Evolutionary conservation across 2,888 invertebrate genomes (phyloP).

Genomic region (Tenthredo distinguenda): DNA sequence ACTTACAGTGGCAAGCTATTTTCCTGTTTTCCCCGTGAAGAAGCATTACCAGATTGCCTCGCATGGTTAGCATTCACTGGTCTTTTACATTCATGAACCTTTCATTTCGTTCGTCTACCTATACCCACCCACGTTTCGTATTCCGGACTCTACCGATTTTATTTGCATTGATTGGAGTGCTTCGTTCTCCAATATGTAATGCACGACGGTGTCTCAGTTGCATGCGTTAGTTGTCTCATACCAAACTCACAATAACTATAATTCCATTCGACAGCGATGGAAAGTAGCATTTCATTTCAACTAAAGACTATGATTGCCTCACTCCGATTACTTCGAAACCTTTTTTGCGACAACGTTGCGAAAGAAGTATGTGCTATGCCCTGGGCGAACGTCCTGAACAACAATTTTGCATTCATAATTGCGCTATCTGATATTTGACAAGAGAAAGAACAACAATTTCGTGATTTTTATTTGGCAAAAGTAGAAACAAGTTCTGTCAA

Average conservation of each 20-base stretch:
- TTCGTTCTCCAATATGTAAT: slow-evolving; percentile 61
- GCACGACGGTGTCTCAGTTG: slow-evolving; percentile 47
- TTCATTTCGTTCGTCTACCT: slow-evolving; percentile 77
- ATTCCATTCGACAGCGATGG: slow-evolving; percentile 39
- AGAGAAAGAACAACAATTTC: background rate
- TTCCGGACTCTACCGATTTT: slow-evolving; percentile 73
- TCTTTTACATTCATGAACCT: slow-evolving; percentile 77
- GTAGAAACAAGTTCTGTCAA: background rate
- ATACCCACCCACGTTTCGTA: slow-evolving; percentile 66
- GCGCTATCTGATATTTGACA: background rate
- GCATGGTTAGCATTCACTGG: slow-evolving; percentile 71
- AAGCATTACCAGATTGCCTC: slow-evolving; percentile 76
- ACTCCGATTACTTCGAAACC: background rate
- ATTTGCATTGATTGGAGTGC: slow-evolving; percentile 78
- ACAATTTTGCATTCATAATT: background rate
- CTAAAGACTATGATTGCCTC: background rate
- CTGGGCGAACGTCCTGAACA: background rate
- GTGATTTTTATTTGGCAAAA: background rate
- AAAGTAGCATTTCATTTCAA: background rate
- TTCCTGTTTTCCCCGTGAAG: slow-evolving; percentile 58
- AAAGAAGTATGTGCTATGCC: background rate
- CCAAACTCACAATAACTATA: slow-evolving; percentile 48
- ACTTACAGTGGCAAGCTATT: slow-evolving; percentile 40
- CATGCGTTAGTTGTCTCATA: slow-evolving; percentile 12
- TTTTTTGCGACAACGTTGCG: background rate